Evolutionary conservation across 2,888 invertebrate genomes (phyloP).

Genomic region (Furcula furcula): DNA sequence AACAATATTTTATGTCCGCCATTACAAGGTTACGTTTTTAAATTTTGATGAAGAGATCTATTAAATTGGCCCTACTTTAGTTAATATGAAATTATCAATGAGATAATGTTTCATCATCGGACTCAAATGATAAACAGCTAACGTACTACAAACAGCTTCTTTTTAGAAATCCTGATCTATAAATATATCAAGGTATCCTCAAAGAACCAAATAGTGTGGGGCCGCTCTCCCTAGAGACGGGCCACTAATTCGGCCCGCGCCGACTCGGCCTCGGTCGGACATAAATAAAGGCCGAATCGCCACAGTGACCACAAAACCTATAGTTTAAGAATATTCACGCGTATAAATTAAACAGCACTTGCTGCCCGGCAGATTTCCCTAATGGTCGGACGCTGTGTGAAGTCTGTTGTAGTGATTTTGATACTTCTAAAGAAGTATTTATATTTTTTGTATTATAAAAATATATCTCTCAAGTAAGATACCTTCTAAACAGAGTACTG

Average conservation of each 20-base stretch:
- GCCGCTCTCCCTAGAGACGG: slow-evolving; percentile 31
- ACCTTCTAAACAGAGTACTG: too few species aligned
- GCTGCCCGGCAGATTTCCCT: slow-evolving; percentile 77
- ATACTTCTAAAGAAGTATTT: slow-evolving; percentile 41
- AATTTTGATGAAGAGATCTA: too few species aligned
- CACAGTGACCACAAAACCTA: slow-evolving; percentile 73
- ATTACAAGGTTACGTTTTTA: too few species aligned
- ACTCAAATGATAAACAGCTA: too few species aligned
- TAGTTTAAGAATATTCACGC: slow-evolving; percentile 81
- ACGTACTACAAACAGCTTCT: too few species aligned
- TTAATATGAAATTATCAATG: too few species aligned
- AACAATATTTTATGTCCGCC: too few species aligned
- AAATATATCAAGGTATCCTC: slow-evolving; percentile 16
- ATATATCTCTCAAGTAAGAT: too few species aligned
- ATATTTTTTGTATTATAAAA: too few species aligned
- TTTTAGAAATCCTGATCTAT: too few species aligned
- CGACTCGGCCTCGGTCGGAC: slow-evolving; percentile 29
- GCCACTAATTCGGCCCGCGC: slow-evolving; percentile 43
- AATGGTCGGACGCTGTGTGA: slow-evolving; percentile 66
- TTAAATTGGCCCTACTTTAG: too few species aligned
- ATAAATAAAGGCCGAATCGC: slow-evolving; percentile 71
- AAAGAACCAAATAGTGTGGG: slow-evolving; percentile 29
- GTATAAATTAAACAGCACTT: slow-evolving; percentile 77
- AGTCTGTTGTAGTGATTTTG: slow-evolving; percentile 31
- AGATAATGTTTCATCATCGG: too few species aligned